Percentiles rank a stretch among this genome's conserved stretches.
Conservation (phyloP, 2,888 invertebrate genomes). For the Allacma fusca region DNA sequence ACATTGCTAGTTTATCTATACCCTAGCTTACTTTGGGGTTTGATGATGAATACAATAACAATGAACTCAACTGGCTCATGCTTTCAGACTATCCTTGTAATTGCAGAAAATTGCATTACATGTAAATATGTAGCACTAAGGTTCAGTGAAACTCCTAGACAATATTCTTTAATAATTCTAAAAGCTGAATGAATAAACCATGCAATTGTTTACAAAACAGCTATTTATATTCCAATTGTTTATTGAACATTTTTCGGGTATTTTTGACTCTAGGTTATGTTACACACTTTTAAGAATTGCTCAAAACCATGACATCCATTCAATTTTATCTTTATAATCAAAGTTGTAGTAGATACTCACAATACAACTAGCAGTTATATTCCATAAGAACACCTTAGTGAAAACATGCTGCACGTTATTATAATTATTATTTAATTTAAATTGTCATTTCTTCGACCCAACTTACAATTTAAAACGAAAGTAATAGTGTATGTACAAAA, state of each 20-base stretch:
- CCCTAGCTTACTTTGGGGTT: too few species aligned
- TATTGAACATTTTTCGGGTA: conserved; percentile 1
- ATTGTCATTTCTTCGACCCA: background rate
- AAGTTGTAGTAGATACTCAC: background rate
- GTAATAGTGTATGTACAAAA: background rate
- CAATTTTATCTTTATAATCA: background rate
- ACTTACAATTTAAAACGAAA: background rate
- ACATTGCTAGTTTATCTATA: too few species aligned
- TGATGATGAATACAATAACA: too few species aligned
- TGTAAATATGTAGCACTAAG: too few species aligned
- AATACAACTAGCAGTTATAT: conserved; percentile 3
- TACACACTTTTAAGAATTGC: background rate
- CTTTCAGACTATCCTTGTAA: too few species aligned
- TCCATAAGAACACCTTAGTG: conserved; percentile 11
- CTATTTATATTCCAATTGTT: conserved; percentile 7
- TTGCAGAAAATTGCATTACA: too few species aligned
- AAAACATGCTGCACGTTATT: conserved; percentile 2
- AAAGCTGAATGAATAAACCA: too few species aligned
- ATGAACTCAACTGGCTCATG: too few species aligned
- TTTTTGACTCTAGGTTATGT: background rate
- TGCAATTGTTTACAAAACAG: too few species aligned
- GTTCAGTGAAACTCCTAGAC: too few species aligned
- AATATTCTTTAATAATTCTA: too few species aligned
- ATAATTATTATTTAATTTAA: background rate
- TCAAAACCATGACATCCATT: background rate